Base-by-base conservation (phyloP, 2,797 vertebrate species). In the Chrosomus eos region DNA sequence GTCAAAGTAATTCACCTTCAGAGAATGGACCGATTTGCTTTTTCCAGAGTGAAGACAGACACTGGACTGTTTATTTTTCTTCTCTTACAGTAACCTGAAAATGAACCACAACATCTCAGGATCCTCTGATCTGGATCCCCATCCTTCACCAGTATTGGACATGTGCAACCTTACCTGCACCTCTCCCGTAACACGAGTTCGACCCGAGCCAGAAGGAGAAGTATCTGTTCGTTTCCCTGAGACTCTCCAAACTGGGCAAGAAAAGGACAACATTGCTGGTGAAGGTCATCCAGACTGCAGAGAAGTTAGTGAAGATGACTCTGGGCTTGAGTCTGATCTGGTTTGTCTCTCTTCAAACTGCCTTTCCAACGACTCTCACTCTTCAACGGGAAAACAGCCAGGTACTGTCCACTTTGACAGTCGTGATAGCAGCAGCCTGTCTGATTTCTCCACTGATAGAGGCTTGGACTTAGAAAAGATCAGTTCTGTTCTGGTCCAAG, bases 121-220 rank as follows among this genome's bases (percentile, higher is more conserved):
- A 78, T 68, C 51, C 43, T 67, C 83, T 75, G 36, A 33, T 33
- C 33, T 4, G 33, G 33, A 33, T 33, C 33, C 33, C 33, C 33
- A 33, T 33, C 33, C 33, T 33, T 71, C 64, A n/a, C 51, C 73
- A 36, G 33, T n/a, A 28, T 4, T 58, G 53, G n/a, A 45, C 21
- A 23, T 58, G 3, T 7, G 31, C 33, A n/a, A 58, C 7, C 14
- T 55, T 53, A 16, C 51, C 16, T 28, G 76, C 23, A 71, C 83
- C 21, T 78, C 80, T 26, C 53, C 82, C 5, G 11, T 55, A 11
- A 45, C 10, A 45, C 45, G 85, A 72, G 85, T 86, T 81, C 86
- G 91, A 21, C 89, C 88, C 0, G 91, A 91, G 36, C 91, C 91
- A n/a, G 91, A 91, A 80, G 91, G 91, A 19, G 87, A 90, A 81